Percentiles rank a stretch among this genome's conserved stretches.
phyloP scores from a whole-genome alignment of 2,113 vertebrate species.

The Ceuthmochares aereus region DNA sequence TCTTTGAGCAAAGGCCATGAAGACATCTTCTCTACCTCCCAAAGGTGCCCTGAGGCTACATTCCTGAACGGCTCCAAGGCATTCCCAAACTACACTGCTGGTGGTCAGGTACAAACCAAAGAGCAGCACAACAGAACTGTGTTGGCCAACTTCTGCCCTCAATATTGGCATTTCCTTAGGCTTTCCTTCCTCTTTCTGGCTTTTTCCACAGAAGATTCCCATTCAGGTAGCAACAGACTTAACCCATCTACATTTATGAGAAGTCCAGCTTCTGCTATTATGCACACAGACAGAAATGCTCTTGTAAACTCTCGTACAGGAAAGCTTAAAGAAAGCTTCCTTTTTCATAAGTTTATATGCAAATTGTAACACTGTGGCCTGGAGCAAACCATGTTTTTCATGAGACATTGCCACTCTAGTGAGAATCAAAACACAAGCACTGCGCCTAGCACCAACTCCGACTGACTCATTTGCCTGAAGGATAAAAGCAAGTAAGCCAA shows the following conservation, averaged over 20 bases:
- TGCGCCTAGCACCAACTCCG: not conserved
- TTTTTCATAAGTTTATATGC: conserved; percentile 30
- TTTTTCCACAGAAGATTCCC: conserved; percentile 55
- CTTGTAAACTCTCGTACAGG: not conserved
- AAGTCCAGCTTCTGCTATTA: conserved; percentile 12
- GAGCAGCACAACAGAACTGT: not conserved
- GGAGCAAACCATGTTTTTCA: conserved; percentile 37
- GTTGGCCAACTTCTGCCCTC: not conserved
- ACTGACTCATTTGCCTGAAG: conserved; percentile 4
- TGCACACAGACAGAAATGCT: conserved; percentile 20
- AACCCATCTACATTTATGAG: not conserved
- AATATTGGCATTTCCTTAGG: conserved; percentile 7
- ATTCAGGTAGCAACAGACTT: not conserved
- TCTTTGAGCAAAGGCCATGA: not conserved
- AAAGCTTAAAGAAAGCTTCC: conserved; percentile 38
- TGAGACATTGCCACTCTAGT: conserved; percentile 3
- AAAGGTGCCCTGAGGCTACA: conserved; percentile 24
- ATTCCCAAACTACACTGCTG: not conserved
- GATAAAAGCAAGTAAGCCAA: conserved; percentile 28
- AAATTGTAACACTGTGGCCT: conserved; percentile 31
- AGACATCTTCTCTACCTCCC: not conserved
- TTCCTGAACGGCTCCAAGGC: not conserved
- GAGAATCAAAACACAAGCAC: conserved; percentile 33
- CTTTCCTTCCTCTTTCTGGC: conserved; percentile 40
- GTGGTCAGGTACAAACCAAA: conserved; percentile 19